Base-by-base conservation (phyloP, 2,888 invertebrate genomes). In the Linnaemya vulpina region DNA sequence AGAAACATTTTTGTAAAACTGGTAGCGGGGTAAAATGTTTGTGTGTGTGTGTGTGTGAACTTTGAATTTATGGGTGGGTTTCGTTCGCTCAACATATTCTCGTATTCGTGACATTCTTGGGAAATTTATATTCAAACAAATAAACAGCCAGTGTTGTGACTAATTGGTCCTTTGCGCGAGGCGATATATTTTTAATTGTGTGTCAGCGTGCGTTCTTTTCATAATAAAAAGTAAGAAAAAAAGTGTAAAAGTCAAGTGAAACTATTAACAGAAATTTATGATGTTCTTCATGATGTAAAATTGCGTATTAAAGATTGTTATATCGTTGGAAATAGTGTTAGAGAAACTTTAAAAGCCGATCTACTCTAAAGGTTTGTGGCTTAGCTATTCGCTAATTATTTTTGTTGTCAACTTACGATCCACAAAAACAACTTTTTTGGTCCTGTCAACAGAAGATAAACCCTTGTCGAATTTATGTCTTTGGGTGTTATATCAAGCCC, bases 1-100 rank as follows among this genome's bases (percentile, higher is more conserved):
- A 40, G 11, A n/a, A 7, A 51, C 43, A n/a, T n/a, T 60, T 46
- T 70, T 20, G 35, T 11, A n/a, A 55, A 73, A 51, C 38, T 65
- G 55, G 58, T 55, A 73, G 65, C 73, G 40, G 73, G 58, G 65
- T 80, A 80, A 80, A 65, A 38, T 73, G 15, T 63, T 63, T 65
- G 22, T 79, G 20, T 49, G 71, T 65, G 68, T 65, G 22, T 79
- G 20, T 49, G 71, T 65, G 68, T 73, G 46, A 22, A 79, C 10
- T 20, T 63, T 11, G 17, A 51, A 17, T 46, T 49, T 73, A 38
- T 67, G 55, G 63, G 43, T 71, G 55, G 55, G 38, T 63, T 71
- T 60, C 65, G 53, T 5, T 11, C 11, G 22, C 15, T 25, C 15
- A 38, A n/a, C n/a, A n/a, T n/a, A n/a, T n/a, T n/a, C n/a, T n/a